A percentile compares a stretch with the other conserved stretches of the same genome.
Evolutionary conservation across 2,888 invertebrate genomes (phyloP).

Genomic region (Theodoxus fluviatilis): DNA sequence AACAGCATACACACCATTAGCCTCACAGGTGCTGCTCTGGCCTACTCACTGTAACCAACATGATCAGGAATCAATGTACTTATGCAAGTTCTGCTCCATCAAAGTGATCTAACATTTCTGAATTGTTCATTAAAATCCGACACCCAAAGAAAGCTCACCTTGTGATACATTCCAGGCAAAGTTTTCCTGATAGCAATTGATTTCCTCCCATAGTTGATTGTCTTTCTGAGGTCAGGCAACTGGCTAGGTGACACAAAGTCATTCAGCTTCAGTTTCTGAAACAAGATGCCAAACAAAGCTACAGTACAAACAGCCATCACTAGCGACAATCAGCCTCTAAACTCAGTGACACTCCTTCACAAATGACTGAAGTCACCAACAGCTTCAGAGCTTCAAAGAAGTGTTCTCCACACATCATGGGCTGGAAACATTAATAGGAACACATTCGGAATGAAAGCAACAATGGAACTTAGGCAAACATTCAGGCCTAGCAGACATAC

Average conservation of each 20-base stretch:
- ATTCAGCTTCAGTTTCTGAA: slow-evolving; percentile 62
- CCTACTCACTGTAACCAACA: too few species aligned
- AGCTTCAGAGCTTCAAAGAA: background rate
- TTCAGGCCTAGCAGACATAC: too few species aligned
- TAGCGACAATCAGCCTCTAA: too few species aligned
- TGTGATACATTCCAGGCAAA: slow-evolving; percentile 57
- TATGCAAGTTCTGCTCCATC: too few species aligned
- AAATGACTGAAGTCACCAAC: background rate
- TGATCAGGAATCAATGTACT: too few species aligned
- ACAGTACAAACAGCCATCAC: background rate
- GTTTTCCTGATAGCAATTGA: slow-evolving; percentile 59
- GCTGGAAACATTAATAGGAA: background rate
- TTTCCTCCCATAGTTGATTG: slow-evolving; percentile 60
- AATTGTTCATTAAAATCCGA: too few species aligned
- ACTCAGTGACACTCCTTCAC: too few species aligned
- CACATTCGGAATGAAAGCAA: background rate
- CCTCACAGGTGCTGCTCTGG: too few species aligned
- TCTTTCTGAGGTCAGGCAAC: slow-evolving; percentile 60
- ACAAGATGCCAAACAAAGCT: slow-evolving; percentile 25
- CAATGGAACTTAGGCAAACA: too few species aligned
- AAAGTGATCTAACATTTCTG: too few species aligned
- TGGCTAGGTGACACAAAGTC: slow-evolving; percentile 63
- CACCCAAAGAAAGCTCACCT: too few species aligned
- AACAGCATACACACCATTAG: too few species aligned
- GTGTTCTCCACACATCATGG: background rate